Conservation (phyloP, 2,113 vertebrate species). For the Labeo rohita region DNA sequence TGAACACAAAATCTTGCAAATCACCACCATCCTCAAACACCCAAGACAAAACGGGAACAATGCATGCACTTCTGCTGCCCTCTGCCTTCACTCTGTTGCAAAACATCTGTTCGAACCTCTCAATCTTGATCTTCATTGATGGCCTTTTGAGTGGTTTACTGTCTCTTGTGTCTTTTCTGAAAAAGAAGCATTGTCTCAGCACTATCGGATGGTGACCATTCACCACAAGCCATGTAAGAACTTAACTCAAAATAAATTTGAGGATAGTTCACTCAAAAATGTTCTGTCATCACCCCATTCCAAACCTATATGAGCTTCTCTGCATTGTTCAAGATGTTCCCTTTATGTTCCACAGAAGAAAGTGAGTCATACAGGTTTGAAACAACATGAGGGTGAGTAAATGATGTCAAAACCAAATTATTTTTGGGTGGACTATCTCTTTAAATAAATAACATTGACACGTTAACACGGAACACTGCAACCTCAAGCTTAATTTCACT, state of each 20-base stretch:
- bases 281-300: not conserved
- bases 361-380: not conserved
- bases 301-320: not conserved
- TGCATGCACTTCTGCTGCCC: slow-evolving; percentile 47
- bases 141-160: slow-evolving; percentile 70
- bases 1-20: not conserved
- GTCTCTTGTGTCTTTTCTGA: slow-evolving; percentile 73
- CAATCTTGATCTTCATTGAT: slow-evolving; percentile 69
- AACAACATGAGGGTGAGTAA: not conserved
- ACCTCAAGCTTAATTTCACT: slow-evolving; percentile 1
- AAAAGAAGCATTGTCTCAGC: slow-evolving; percentile 58
- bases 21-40: not conserved
- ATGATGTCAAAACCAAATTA: not conserved
- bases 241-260: not conserved
- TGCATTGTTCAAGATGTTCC: not conserved
- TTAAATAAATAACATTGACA: not conserved
- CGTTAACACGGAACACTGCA: not conserved
- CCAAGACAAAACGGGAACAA: not conserved
- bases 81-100: slow-evolving; percentile 44
- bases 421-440: not conserved
- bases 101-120: slow-evolving; percentile 69
- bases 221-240: not conserved
- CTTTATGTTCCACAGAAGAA: not conserved
- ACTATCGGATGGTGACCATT: not conserved
- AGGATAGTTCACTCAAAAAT: not conserved